These are phyloP conservation scores for Chloromyia formosa DNA, from an alignment of 2,888 invertebrate species.

Conservation along the genomic window DNA sequence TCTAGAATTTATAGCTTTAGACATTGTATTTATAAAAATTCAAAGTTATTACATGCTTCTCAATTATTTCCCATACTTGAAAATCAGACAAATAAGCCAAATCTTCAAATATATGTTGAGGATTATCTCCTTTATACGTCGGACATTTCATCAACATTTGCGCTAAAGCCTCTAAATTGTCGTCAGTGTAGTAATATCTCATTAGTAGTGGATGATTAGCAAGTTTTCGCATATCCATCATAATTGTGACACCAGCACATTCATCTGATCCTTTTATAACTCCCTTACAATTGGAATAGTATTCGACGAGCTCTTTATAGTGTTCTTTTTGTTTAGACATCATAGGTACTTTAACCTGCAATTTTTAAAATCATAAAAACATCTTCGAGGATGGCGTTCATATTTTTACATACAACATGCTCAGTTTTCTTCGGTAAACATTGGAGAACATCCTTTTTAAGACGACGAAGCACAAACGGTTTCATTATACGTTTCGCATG, in stretches of 20 bases:
- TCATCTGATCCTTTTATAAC: conserved; percentile 68
- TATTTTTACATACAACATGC: conserved; percentile 65
- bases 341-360: conserved; percentile 70
- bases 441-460: conserved; percentile 86
- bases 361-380: neutral
- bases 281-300: conserved; percentile 72
- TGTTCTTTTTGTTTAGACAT: conserved; percentile 75
- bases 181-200: conserved; percentile 76
- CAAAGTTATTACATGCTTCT: conserved; percentile 65
- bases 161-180: conserved; percentile 73
- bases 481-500: conserved; percentile 96
- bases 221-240: conserved; percentile 93
- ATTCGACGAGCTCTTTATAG: conserved; percentile 78
- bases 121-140: conserved; percentile 78
- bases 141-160: conserved; percentile 73
- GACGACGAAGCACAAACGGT: conserved; percentile 89
- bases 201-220: conserved; percentile 93
- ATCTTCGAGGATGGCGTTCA: neutral
- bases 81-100: conserved; percentile 90
- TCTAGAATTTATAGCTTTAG: conserved; percentile 63
- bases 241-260: conserved; percentile 77
- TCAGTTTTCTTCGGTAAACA: conserved; percentile 88
- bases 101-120: conserved; percentile 85
- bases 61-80: conserved; percentile 83
- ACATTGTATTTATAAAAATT: neutral